phyloP scores from a whole-genome alignment of 2,113 vertebrate species.

The Pyxicephalus adspersus region DNA sequence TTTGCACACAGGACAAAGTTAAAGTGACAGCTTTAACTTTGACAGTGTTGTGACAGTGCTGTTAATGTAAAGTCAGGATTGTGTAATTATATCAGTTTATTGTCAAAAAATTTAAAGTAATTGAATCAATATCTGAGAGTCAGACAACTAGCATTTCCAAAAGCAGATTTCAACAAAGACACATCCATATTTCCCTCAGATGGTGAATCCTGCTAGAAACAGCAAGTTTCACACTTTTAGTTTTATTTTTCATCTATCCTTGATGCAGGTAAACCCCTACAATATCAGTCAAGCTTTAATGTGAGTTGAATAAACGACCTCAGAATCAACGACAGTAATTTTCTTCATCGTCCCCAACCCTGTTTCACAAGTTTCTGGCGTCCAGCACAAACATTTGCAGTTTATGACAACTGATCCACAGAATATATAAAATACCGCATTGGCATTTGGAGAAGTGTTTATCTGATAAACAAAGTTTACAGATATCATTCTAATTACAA shows the following conservation, averaged over 20 bases:
- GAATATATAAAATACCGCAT: constrained; percentile 39
- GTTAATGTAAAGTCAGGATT: no score
- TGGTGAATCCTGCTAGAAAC: background rate
- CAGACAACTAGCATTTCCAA: no score
- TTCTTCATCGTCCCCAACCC: background rate
- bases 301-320: background rate
- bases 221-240: background rate
- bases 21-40: no score
- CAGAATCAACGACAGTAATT: background rate
- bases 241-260: background rate
- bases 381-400: background rate
- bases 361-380: background rate
- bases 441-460: constrained; percentile 43
- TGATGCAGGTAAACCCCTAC: background rate
- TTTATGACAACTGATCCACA: background rate
- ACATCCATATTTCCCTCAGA: background rate
- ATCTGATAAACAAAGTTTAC: constrained; percentile 43
- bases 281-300: background rate
- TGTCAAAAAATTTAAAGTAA: no score
- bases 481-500: constrained; percentile 1
- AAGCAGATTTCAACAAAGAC: no score
- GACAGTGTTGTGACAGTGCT: no score
- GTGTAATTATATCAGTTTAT: no score
- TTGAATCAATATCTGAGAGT: no score
- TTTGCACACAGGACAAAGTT: no score